Conservation (phyloP, 1,140 invertebrate genomes). For the Drosophila cardini region DNA sequence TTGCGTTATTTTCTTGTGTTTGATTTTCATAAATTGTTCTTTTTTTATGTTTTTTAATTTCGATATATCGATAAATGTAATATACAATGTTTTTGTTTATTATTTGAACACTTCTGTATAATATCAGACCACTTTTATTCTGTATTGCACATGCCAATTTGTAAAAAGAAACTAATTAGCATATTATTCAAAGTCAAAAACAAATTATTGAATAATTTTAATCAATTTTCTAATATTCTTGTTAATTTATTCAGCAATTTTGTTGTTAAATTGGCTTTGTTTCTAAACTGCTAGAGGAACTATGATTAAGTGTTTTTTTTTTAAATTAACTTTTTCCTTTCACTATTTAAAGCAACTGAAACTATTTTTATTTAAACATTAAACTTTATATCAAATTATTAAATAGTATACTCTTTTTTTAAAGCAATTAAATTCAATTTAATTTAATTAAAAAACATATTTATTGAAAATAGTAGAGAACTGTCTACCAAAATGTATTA, state of each 20-base stretch:
- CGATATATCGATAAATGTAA: slow-evolving; percentile 1
- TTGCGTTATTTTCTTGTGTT: slow-evolving; percentile 75
- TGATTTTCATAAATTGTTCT: slow-evolving; percentile 71
- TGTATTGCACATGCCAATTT: slow-evolving; percentile 2
- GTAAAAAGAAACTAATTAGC: background rate
- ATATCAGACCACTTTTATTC: background rate
- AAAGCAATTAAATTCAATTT: too few relatives aligned
- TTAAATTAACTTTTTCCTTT: too few relatives aligned
- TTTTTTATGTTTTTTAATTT: slow-evolving; percentile 34
- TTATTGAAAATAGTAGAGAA: too few relatives aligned
- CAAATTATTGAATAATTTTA: slow-evolving; percentile 13
- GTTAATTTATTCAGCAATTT: background rate
- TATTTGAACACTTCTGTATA: slow-evolving; percentile 3
- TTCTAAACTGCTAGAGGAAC: too few relatives aligned
- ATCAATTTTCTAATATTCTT: slow-evolving; percentile 8
- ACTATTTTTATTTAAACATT: too few relatives aligned
- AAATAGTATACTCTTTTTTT: too few relatives aligned
- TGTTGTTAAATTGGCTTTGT: background rate
- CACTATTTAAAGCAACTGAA: too few relatives aligned
- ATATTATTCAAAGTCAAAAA: slow-evolving; percentile 8
- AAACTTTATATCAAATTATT: too few relatives aligned
- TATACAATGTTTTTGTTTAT: background rate
- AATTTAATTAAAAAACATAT: too few relatives aligned
- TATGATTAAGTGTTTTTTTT: too few relatives aligned
- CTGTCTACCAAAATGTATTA: too few relatives aligned